These are phyloP conservation scores for Muricea muricata DNA, from an alignment of 92 coral and sea anemone genomes.

Conservation along the genomic window DNA sequence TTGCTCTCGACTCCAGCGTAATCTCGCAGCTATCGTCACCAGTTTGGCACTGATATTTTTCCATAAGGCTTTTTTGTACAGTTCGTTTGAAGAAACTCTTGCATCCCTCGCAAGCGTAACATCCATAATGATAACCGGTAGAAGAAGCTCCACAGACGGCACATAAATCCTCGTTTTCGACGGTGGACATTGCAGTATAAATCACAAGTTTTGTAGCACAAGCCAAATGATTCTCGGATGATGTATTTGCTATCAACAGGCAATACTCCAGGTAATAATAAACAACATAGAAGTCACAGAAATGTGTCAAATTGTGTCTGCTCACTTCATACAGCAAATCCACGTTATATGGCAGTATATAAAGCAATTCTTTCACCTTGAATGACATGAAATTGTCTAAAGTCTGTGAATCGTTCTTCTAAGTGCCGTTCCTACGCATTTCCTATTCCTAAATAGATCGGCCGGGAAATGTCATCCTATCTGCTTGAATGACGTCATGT, in stretches of 20 bases:
- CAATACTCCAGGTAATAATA: too few species aligned
- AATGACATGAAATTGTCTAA: not conserved
- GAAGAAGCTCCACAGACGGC: slow-evolving; percentile 87
- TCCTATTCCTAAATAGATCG: not conserved
- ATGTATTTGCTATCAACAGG: too few species aligned
- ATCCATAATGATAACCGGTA: slow-evolving; percentile 97
- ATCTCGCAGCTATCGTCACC: slow-evolving; percentile 67
- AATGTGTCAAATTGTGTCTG: not conserved
- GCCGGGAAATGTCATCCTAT: not conserved
- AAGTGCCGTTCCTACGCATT: not conserved
- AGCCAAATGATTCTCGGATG: too few species aligned
- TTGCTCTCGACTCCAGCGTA: slow-evolving; percentile 79
- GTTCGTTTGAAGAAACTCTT: slow-evolving; percentile 97
- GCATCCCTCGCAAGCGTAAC: slow-evolving; percentile 96
- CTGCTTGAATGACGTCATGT: slow-evolving; percentile 9
- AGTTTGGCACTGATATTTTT: slow-evolving; percentile 75
- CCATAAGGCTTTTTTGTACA: slow-evolving; percentile 77
- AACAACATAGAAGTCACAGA: not conserved
- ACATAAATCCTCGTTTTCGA: slow-evolving; percentile 65
- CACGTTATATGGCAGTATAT: not conserved
- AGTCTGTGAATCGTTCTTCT: not conserved
- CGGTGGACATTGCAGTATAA: not conserved
- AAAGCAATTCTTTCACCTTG: not conserved
- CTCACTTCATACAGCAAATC: not conserved
- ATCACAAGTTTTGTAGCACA: too few species aligned